Percentiles rank a stretch among this genome's conserved stretches.
These are phyloP conservation scores for Hartigia nigra DNA, from an alignment of 2,888 invertebrate species.

Conservation along the genomic window DNA sequence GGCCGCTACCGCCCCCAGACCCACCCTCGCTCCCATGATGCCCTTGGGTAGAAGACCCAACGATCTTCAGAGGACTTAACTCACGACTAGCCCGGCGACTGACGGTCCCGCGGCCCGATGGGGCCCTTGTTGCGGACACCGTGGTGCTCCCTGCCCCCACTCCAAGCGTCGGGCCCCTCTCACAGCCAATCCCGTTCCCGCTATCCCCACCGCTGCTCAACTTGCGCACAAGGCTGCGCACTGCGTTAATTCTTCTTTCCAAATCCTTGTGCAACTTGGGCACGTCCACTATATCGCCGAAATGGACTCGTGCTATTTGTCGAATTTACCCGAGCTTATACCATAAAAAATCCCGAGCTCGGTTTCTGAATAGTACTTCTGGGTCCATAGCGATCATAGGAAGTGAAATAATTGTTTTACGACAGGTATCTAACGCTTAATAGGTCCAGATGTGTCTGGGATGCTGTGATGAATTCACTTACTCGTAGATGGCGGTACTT, in stretches of 20 bases:
- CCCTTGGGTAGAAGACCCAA: slow-evolving; percentile 32
- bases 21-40: slow-evolving; percentile 23
- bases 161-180: slow-evolving; percentile 7
- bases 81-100: slow-evolving; percentile 60
- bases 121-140: slow-evolving; percentile 56
- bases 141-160: slow-evolving; percentile 44
- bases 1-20: slow-evolving; percentile 16
- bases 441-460: background rate
- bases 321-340: background rate
- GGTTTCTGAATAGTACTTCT: background rate
- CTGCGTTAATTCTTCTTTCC: slow-evolving; percentile 15
- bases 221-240: slow-evolving; percentile 48
- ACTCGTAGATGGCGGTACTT: background rate
- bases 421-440: background rate
- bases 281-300: background rate
- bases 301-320: background rate
- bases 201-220: slow-evolving; percentile 38
- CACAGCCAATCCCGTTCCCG: slow-evolving; percentile 9
- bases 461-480: background rate
- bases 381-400: background rate
- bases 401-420: background rate
- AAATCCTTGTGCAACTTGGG: background rate
- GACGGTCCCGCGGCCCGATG: slow-evolving; percentile 48
- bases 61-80: slow-evolving; percentile 52
- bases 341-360: background rate